Evolutionary conservation across 2,113 vertebrate species (phyloP).

Genomic region (Perccottus glenii): DNA sequence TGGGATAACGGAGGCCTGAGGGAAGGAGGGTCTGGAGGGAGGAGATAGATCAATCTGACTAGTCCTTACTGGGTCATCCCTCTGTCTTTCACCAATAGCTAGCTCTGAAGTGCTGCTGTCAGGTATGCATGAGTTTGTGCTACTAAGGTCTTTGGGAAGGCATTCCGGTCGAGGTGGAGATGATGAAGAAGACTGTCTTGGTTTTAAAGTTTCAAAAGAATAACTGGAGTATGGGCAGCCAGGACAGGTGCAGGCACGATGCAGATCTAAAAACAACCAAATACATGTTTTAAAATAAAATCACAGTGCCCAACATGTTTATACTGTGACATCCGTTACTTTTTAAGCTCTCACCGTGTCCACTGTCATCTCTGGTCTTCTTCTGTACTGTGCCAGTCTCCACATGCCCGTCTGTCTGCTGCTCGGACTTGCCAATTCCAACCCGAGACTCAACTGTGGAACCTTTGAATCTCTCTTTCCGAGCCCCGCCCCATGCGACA

Average conservation of each 20-base stretch:
- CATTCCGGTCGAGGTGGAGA: conserved; percentile 11
- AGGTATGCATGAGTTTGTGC: conserved; percentile 50
- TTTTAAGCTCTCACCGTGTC: conserved; percentile 30
- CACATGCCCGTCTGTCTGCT: conserved; percentile 8
- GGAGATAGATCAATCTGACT: conserved; percentile 30
- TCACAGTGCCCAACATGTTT: no score
- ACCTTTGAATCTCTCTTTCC: conserved; percentile 56
- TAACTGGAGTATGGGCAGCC: conserved; percentile 74
- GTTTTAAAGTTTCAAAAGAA: conserved; percentile 62
- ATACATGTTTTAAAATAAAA: not conserved
- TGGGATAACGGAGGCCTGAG: conserved; percentile 68
- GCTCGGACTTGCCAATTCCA: conserved; percentile 48
- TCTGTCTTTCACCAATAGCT: conserved; percentile 19
- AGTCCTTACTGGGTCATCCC: conserved; percentile 44
- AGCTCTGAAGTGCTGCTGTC: conserved; percentile 43
- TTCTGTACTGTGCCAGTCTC: conserved; percentile 30
- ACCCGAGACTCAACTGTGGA: conserved; percentile 42
- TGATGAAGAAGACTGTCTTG: conserved; percentile 38
- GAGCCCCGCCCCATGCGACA: conserved; percentile 64
- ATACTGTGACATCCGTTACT: not conserved
- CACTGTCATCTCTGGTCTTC: conserved; percentile 30
- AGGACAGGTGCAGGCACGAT: conserved; percentile 74
- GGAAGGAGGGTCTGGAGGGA: conserved; percentile 39
- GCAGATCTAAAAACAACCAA: conserved; percentile 54
- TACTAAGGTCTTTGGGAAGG: conserved; percentile 56